Evolutionary conservation across 2,888 invertebrate species (phyloP), one percentile per base, ranked within the genome.

Genomic region (Apomyelois bistriatella): DNA sequence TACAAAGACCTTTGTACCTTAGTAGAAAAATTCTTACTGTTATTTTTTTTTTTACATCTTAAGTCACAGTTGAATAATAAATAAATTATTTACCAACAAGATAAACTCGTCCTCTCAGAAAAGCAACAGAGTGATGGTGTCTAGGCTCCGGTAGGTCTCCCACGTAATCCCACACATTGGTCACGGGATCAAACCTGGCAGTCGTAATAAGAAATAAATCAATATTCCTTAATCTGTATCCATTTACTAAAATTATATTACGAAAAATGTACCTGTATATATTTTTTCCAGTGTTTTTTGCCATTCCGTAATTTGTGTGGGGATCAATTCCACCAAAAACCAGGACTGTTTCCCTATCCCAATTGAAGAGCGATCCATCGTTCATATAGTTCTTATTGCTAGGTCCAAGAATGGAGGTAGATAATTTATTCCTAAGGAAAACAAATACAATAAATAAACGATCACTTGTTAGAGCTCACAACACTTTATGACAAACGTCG

Each of bases 281-380:
- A 67, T 93, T 92, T 67, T 92, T 93, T 5, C 94, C 94, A 1
- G 91, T 91, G 59, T 94, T 94, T 16, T 89, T 85, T 0, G 86
- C 86, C 0, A 79, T 62, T 0, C 92, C 93, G 60, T 92, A 93
- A 3, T 89, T 74, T 10, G 82, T 84, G 64, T 93, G 93, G 4
- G 94, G 93, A 75, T 95, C 93, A 17, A 93, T 91, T 2, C 95
- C 95, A 4, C 94, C 95, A 65, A 95, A 93, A 12, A 94, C 91
- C 9, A 94, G 75, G 3, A 94, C 91, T 0, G 93, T 91, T 67
- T 94, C 93, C 30, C 91, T 80, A 49, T 92, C 92, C 68, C 88
- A 84, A 60, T 91, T 90, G 66, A 92, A 92, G 1, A 93, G 74
- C 0, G 93, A 92, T 0, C 85, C 86, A 28, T 91, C 90, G 0